phyloP scores from a whole-genome alignment of 2,113 vertebrate genomes.

The Cervus canadensis region DNA sequence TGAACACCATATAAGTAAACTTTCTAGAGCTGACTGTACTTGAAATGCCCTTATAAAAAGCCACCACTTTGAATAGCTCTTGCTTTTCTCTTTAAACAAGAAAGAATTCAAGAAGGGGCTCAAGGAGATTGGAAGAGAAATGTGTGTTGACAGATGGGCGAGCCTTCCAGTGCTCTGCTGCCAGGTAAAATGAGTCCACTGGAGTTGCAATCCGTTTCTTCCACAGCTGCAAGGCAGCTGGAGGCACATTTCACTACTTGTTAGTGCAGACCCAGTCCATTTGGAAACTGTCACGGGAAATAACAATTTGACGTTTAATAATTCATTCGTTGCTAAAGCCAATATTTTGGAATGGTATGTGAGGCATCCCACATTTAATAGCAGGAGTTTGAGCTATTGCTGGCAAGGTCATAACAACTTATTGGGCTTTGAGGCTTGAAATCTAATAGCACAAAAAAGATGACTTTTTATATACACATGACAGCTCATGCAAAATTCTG shows the following conservation, averaged over 20 bases:
- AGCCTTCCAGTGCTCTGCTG: not conserved
- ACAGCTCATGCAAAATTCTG: not conserved
- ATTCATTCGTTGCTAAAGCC: conserved; percentile 59
- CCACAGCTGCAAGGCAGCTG: conserved; percentile 46
- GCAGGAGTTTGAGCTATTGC: conserved; percentile 28
- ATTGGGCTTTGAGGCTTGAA: not conserved
- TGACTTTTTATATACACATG: not conserved
- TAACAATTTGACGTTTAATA: conserved; percentile 67
- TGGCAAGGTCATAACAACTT: conserved; percentile 20
- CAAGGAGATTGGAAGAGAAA: conserved; percentile 52
- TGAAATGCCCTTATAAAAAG: conserved; percentile 55
- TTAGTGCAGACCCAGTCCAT: conserved; percentile 54
- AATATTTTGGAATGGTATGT: conserved; percentile 26
- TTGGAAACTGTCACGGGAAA: conserved; percentile 60
- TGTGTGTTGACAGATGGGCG: conserved; percentile 64
- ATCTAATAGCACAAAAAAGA: conserved; percentile 14
- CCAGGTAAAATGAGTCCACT: conserved; percentile 55
- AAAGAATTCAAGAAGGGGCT: conserved; percentile 44
- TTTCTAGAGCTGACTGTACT: not conserved
- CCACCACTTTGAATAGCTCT: conserved; percentile 34
- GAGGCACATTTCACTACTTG: conserved; percentile 52
- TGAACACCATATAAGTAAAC: not conserved
- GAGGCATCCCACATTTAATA: conserved; percentile 21
- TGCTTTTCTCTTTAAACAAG: conserved; percentile 64
- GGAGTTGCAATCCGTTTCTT: conserved; percentile 28